These are phyloP conservation scores for Tholera decimalis DNA, from an alignment of 2,888 invertebrate species.

Conservation along the genomic window DNA sequence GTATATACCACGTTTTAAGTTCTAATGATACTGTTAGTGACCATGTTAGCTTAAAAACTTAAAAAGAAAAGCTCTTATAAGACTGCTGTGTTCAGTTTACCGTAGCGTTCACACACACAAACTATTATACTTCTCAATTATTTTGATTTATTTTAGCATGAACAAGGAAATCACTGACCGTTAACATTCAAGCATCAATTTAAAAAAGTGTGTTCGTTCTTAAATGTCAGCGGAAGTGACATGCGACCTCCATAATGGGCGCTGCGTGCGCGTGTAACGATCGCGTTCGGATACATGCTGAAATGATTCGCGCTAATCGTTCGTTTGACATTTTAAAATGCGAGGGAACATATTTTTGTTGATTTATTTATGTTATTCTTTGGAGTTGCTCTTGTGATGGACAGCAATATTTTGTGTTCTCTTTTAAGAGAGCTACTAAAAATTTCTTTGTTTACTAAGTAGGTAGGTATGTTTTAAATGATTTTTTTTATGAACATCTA, in stretches of 20 bases:
- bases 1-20: no score
- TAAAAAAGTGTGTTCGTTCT: slow-evolving; percentile 58
- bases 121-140: slow-evolving; percentile 2
- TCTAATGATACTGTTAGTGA: no score
- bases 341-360: slow-evolving; percentile 12
- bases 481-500: not conserved
- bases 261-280: slow-evolving; percentile 74
- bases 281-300: slow-evolving; percentile 65
- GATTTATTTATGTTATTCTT: slow-evolving; percentile 4
- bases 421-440: not conserved
- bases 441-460: not conserved
- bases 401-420: not conserved
- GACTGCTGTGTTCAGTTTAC: not conserved
- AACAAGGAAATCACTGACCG: slow-evolving; percentile 52
- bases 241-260: slow-evolving; percentile 67
- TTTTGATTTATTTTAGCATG: slow-evolving; percentile 47
- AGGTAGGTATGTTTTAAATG: not conserved
- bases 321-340: slow-evolving; percentile 69
- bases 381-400: not conserved
- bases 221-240: slow-evolving; percentile 79
- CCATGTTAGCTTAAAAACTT: no score
- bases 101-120: not conserved
- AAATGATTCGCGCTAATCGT: slow-evolving; percentile 67
- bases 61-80: no score
- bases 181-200: slow-evolving; percentile 42